Evolutionary conservation across 2,797 vertebrate species (phyloP).

Genomic region (Halcyon smyrnensis): DNA sequence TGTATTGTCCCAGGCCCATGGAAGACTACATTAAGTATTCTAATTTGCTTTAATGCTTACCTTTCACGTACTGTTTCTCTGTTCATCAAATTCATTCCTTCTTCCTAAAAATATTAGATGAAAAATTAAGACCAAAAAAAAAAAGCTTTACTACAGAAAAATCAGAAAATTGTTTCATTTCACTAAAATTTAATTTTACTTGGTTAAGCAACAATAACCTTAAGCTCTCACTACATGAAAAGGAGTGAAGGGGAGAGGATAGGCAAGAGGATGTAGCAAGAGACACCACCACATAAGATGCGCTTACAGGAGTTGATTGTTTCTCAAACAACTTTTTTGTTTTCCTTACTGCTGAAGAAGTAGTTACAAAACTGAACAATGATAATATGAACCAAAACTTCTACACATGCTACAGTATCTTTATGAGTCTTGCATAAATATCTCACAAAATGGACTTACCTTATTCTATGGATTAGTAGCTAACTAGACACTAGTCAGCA

Average conservation of each 20-base stretch:
- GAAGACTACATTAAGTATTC: neutral
- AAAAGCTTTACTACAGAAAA: neutral
- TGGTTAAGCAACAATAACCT: neutral
- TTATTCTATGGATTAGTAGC: neutral
- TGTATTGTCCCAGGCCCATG: neutral
- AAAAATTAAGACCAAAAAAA: neutral
- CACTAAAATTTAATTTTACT: neutral
- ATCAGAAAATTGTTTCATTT: neutral
- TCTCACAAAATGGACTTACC: neutral
- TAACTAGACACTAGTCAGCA: neutral
- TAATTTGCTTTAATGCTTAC: slow-evolving; percentile 72
- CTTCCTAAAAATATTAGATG: slow-evolving; percentile 81
- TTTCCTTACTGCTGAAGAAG: neutral
- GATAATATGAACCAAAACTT: neutral
- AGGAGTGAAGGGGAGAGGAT: neutral
- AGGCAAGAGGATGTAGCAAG: neutral
- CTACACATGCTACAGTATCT: neutral
- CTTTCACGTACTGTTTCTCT: slow-evolving; percentile 89
- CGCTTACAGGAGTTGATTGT: neutral
- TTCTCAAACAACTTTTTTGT: neutral
- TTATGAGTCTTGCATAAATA: neutral
- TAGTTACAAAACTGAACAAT: neutral
- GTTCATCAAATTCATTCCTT: slow-evolving; percentile 88
- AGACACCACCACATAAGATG: neutral
- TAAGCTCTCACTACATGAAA: neutral